Conservation (phyloP, 2,797 vertebrate genomes). For the Sternotherus odoratus region DNA sequence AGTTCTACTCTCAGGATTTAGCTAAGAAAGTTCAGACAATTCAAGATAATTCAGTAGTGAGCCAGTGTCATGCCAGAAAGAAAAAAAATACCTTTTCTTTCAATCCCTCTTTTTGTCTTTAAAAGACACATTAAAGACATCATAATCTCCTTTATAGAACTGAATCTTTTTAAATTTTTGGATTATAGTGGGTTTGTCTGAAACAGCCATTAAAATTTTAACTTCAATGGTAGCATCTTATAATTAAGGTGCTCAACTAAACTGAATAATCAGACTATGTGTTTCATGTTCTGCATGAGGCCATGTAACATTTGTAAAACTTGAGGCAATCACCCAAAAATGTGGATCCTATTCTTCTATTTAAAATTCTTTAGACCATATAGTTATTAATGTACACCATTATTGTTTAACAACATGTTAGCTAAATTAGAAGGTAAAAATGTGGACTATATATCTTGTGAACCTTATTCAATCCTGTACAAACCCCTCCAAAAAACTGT, state of each 20-base stretch:
- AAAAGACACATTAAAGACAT: background rate
- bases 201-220: conserved; percentile 43
- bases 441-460: background rate
- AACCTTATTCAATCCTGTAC: background rate
- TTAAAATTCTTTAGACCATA: conserved; percentile 54
- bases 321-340: conserved; percentile 48
- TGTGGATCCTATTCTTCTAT: conserved; percentile 66
- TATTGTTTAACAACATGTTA: background rate
- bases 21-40: background rate
- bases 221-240: conserved; percentile 30
- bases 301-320: conserved; percentile 22
- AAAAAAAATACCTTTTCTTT: conserved; percentile 17
- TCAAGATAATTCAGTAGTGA: background rate
- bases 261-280: background rate
- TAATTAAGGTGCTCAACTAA: conserved; percentile 33
- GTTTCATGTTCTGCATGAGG: conserved; percentile 25
- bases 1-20: conserved; percentile 10
- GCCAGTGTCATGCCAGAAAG: background rate
- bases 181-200: background rate
- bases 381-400: conserved; percentile 42
- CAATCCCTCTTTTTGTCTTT: conserved; percentile 8
- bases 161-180: background rate
- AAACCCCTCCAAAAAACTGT: background rate
- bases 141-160: background rate
- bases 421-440: background rate